A percentile compares a stretch with the other conserved stretches of the same genome.
Conservation (phyloP, 1,140 invertebrate species). For the Halesus radiatus region DNA sequence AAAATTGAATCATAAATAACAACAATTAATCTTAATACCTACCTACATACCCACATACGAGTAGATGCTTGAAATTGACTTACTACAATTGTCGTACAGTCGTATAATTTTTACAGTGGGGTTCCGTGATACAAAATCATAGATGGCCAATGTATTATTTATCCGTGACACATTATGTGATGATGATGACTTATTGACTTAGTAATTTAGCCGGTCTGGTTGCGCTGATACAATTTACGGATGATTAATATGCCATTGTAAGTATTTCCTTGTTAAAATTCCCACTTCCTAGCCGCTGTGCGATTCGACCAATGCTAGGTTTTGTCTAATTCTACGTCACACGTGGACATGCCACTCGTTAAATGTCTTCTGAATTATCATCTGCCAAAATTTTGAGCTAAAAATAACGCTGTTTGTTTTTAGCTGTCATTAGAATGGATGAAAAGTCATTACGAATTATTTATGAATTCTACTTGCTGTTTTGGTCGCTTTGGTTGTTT, state of each 20-base stretch:
- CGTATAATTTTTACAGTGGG: too few relatives aligned
- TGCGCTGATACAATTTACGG: neutral
- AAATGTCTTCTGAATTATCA: neutral
- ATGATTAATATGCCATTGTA: slow-evolving; percentile 6
- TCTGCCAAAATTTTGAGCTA: neutral
- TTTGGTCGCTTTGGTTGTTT: too few relatives aligned
- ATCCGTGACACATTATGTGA: neutral
- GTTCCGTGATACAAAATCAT: too few relatives aligned
- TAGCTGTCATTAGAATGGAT: neutral
- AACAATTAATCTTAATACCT: too few relatives aligned
- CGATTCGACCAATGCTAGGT: neutral
- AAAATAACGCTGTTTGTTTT: neutral
- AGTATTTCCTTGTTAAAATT: neutral
- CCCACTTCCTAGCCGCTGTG: neutral
- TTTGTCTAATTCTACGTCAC: slow-evolving; percentile 1
- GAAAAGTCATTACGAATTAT: too few relatives aligned
- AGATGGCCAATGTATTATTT: too few relatives aligned
- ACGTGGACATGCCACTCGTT: neutral
- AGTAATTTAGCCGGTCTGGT: neutral
- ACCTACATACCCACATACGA: too few relatives aligned
- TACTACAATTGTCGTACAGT: too few relatives aligned
- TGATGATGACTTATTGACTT: neutral
- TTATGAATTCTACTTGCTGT: too few relatives aligned
- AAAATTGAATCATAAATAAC: too few relatives aligned
- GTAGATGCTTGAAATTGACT: too few relatives aligned